These are phyloP conservation scores for Orthonychiurus folsomi DNA, from an alignment of 2,888 invertebrate genomes.

Conservation along the genomic window DNA sequence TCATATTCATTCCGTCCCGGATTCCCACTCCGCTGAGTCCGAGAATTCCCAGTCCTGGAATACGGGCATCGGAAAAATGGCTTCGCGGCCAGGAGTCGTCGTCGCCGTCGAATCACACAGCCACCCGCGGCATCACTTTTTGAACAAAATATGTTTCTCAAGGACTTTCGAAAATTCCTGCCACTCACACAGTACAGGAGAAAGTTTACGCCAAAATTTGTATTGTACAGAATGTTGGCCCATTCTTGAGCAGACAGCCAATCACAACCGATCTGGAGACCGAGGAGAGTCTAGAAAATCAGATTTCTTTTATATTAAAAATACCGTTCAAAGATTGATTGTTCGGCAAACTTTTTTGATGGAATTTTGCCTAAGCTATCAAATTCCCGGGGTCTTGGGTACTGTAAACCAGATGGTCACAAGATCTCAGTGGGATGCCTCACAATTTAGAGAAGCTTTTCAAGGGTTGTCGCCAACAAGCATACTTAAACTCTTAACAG, in stretches of 20 bases:
- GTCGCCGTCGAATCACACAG: not conserved
- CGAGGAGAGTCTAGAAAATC: not conserved
- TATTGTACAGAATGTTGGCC: conserved; percentile 59
- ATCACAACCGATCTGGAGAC: not conserved
- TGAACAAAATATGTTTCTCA: conserved; percentile 40
- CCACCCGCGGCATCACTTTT: no score
- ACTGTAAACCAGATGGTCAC: no score
- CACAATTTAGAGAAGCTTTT: no score
- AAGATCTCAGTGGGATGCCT: no score
- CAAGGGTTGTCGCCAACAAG: no score
- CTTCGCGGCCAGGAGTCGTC: not conserved
- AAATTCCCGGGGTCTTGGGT: no score
- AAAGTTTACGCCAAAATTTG: conserved; percentile 77
- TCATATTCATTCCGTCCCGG: not conserved
- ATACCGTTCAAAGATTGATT: not conserved
- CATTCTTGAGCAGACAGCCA: conserved; percentile 22
- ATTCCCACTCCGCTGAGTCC: not conserved
- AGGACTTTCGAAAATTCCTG: conserved; percentile 63
- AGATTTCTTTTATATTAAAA: not conserved
- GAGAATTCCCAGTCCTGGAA: not conserved
- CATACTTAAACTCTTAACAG: no score
- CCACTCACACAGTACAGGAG: conserved; percentile 71
- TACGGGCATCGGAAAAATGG: not conserved
- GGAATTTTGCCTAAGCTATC: no score
- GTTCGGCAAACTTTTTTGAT: no score